These are phyloP conservation scores for Bos indicus DNA, from an alignment of 2,113 vertebrate genomes.

Conservation along the genomic window DNA sequence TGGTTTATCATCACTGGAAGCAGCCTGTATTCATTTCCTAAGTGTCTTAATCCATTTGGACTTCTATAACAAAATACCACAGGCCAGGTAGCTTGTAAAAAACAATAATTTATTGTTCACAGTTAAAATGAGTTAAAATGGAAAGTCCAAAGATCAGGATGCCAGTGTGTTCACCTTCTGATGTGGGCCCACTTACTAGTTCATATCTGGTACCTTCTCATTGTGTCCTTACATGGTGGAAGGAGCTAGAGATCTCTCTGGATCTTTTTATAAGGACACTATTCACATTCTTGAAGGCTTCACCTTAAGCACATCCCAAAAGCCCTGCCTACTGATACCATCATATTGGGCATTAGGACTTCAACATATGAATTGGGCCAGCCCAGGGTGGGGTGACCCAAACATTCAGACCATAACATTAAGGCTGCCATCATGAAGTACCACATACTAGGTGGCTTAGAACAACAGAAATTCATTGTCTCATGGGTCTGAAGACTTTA, in stretches of 20 bases:
- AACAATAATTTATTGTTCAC: neutral
- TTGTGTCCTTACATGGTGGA: neutral
- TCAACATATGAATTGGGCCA: neutral
- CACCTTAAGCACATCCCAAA: neutral
- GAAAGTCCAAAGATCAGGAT: neutral
- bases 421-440: neutral
- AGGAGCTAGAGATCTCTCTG: neutral
- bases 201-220: neutral
- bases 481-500: neutral
- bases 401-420: neutral
- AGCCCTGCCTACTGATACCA: neutral
- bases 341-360: neutral
- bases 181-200: neutral
- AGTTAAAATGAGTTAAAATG: neutral
- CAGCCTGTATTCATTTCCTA: neutral
- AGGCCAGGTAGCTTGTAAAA: neutral
- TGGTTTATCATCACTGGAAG: neutral
- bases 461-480: neutral
- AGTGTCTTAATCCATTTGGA: neutral
- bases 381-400: neutral
- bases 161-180: neutral
- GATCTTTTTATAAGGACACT: neutral
- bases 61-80: neutral
- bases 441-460: neutral
- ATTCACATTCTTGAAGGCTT: neutral